Percentiles rank a stretch among this genome's conserved stretches.
These are phyloP conservation scores for Eurystomus glaucurus DNA, from an alignment of 2,797 vertebrate genomes.

Conservation along the genomic window DNA sequence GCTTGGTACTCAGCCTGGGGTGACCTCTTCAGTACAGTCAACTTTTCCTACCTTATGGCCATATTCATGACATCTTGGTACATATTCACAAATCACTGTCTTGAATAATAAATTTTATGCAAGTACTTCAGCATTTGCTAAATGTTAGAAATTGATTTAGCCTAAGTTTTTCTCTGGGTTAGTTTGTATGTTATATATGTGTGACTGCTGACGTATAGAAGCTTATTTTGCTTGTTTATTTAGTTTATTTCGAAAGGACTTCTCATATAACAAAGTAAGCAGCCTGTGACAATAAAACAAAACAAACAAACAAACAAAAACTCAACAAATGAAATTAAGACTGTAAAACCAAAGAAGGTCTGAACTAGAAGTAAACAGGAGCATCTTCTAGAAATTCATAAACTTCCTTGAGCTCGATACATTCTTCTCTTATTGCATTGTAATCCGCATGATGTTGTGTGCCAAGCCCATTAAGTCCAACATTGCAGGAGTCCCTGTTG, in stretches of 20 bases:
- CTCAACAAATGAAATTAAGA: background rate
- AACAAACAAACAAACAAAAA: background rate
- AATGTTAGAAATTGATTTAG: constrained; percentile 70
- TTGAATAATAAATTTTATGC: constrained; percentile 63
- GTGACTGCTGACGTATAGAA: constrained; percentile 2
- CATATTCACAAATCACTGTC: constrained; percentile 45
- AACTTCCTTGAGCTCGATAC: background rate
- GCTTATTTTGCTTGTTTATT: background rate
- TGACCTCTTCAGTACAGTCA: background rate
- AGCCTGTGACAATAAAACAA: background rate
- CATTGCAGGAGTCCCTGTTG: background rate
- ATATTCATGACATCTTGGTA: background rate
- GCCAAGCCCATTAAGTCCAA: background rate
- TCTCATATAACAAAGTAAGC: background rate
- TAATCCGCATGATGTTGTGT: background rate
- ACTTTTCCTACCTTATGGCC: background rate
- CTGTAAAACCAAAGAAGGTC: constrained; percentile 12
- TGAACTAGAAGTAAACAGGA: constrained; percentile 14
- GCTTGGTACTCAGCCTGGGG: background rate
- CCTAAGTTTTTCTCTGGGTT: constrained; percentile 49
- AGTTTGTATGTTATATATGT: constrained; percentile 44
- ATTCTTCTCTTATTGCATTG: background rate
- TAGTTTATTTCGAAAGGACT: background rate
- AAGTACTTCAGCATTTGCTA: constrained; percentile 62
- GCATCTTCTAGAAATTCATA: background rate